A percentile compares a stretch with the other conserved stretches of the same genome.
Evolutionary conservation across 2,888 invertebrate species (phyloP).

Genomic region (Physocephala rufipes): DNA sequence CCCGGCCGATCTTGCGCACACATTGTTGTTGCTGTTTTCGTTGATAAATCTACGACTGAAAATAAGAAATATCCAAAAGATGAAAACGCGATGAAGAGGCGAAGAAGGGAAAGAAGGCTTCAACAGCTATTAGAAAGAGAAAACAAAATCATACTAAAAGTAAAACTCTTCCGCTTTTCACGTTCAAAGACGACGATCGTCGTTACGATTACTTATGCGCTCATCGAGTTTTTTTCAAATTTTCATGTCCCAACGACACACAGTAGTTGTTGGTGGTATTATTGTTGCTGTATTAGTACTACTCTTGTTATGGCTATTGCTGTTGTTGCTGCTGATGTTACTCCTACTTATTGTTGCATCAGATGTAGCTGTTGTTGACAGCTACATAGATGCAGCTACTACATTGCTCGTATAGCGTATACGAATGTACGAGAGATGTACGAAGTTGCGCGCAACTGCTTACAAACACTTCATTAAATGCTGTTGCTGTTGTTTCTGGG

Average conservation of each 20-base stretch:
- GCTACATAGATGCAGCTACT: too few species aligned
- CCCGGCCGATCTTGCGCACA: neutral
- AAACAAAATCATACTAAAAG: conserved; percentile 26
- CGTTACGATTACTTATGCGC: conserved; percentile 53
- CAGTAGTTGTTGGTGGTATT: conserved; percentile 6
- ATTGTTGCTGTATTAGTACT: too few species aligned
- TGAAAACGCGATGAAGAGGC: neutral
- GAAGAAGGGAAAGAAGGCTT: neutral
- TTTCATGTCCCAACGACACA: conserved; percentile 28
- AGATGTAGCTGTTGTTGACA: conserved; percentile 14
- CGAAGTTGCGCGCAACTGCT: neutral
- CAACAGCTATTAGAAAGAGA: neutral
- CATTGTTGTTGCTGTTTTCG: conserved; percentile 20
- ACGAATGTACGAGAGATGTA: too few species aligned
- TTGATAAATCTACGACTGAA: conserved; percentile 20
- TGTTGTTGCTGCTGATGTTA: conserved; percentile 23
- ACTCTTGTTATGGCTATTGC: too few species aligned
- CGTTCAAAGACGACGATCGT: conserved; percentile 65
- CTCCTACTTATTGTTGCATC: neutral
- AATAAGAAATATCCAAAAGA: too few species aligned
- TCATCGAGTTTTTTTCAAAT: too few species aligned
- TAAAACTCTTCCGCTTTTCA: conserved; percentile 66
- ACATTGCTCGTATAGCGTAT: too few species aligned
- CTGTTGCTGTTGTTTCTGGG: conserved; percentile 6
- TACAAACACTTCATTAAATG: neutral